Percentiles rank a stretch among this genome's conserved stretches.
Evolutionary conservation across 2,888 invertebrate species (phyloP).

Genomic region (Philhelius pedissequus): DNA sequence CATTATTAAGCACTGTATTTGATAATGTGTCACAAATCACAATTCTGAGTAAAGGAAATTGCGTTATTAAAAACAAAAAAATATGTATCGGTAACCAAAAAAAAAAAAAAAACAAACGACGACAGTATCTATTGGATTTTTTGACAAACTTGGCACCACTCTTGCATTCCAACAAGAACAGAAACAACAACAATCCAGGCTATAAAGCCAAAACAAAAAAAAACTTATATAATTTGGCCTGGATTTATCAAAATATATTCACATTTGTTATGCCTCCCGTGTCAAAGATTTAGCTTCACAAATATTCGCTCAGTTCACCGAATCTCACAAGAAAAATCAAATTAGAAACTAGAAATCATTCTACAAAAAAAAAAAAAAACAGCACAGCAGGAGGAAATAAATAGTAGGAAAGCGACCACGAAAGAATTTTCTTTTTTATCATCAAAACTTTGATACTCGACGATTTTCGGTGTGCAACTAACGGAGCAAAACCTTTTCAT

Average conservation of each 20-base stretch:
- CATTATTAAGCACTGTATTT: neutral
- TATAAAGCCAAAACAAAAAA: constrained; percentile 34
- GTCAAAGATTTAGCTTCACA: neutral
- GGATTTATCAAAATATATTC: neutral
- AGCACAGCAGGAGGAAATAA: neutral
- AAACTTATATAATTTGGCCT: constrained; percentile 54
- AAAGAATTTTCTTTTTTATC: constrained; percentile 1
- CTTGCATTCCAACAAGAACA: neutral
- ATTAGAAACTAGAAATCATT: no score
- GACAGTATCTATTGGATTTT: neutral
- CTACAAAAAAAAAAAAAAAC: no score
- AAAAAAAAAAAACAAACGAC: neutral
- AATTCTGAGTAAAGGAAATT: neutral
- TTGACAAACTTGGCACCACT: constrained; percentile 25
- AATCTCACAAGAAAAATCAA: neutral
- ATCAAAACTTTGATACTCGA: constrained; percentile 41
- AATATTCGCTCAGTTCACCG: neutral
- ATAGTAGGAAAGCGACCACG: neutral
- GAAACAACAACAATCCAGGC: neutral
- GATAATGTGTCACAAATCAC: constrained; percentile 45
- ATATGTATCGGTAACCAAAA: neutral
- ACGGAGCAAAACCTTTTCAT: constrained; percentile 51
- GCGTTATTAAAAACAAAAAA: neutral
- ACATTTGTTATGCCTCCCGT: neutral
- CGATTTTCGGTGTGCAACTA: constrained; percentile 47